Percentiles rank a stretch among this genome's conserved stretches.
Evolutionary conservation across 2,113 vertebrate species (phyloP).

Genomic region (Ramphastos sulfuratus): DNA sequence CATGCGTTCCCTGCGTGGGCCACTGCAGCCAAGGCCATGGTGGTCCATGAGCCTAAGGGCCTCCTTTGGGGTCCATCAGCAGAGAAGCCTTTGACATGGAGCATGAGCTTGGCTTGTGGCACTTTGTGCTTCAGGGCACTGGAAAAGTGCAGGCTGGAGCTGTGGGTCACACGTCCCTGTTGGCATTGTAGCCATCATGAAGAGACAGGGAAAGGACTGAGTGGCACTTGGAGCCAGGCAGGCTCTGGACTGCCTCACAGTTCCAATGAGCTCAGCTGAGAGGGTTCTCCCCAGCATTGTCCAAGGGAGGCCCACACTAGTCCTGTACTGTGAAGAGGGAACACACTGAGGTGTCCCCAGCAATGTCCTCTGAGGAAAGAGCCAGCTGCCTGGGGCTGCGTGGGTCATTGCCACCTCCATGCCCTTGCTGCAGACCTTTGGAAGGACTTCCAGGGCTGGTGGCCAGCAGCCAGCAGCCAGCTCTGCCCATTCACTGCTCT

Average conservation of each 20-base stretch:
- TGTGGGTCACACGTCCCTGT: rapidly evolving
- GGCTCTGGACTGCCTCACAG: not conserved
- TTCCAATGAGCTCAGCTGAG: rapidly evolving
- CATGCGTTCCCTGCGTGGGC: rapidly evolving
- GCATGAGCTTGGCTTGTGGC: not conserved
- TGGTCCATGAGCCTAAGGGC: rapidly evolving
- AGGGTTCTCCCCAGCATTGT: not conserved
- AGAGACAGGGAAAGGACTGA: not conserved
- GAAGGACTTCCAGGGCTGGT: not conserved
- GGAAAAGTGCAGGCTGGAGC: not conserved
- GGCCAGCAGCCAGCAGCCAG: rapidly evolving
- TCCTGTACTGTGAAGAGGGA: not conserved
- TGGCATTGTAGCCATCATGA: rapidly evolving
- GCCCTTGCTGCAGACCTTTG: not conserved
- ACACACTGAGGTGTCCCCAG: rapidly evolving
- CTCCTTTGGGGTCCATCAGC: not conserved
- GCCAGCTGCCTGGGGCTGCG: rapidly evolving
- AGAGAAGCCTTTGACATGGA: not conserved
- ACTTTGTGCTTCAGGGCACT: rapidly evolving
- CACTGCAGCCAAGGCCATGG: rapidly evolving
- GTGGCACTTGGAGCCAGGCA: not conserved
- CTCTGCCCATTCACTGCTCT: not conserved
- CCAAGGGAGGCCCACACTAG: rapidly evolving
- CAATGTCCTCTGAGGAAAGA: not conserved
- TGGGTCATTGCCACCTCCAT: rapidly evolving